Conservation (phyloP, 2,797 vertebrate genomes). For the Acanthurus lineatus region DNA sequence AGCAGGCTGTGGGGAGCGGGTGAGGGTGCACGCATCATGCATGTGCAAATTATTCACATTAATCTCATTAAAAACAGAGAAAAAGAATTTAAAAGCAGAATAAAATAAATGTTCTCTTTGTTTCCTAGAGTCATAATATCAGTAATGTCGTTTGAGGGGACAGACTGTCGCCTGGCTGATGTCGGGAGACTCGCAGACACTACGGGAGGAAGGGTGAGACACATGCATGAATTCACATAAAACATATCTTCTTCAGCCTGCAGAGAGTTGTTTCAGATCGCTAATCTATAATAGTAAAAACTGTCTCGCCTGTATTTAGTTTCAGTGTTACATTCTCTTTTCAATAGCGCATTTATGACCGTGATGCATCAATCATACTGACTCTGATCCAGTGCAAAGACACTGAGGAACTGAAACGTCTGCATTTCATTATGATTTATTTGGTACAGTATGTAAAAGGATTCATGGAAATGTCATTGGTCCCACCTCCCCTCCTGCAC, state of each 20-base stretch:
- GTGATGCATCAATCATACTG: too few relatives aligned
- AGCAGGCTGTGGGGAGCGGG: conserved; percentile 79
- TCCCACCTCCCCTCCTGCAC: conserved; percentile 5
- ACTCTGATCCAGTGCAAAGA: too few relatives aligned
- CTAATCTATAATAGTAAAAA: not conserved
- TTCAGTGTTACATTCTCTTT: not conserved
- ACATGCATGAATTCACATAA: not conserved
- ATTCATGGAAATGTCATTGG: not conserved
- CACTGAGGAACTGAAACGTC: too few relatives aligned
- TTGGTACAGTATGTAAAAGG: too few relatives aligned
- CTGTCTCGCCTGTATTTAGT: not conserved
- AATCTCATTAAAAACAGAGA: too few relatives aligned
- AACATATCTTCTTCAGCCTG: too few relatives aligned
- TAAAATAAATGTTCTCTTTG: not conserved
- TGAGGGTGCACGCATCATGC: conserved; percentile 55
- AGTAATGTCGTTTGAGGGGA: conserved; percentile 87
- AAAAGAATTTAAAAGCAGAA: too few relatives aligned
- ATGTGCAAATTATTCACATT: not conserved
- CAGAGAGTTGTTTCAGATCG: not conserved
- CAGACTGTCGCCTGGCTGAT: conserved; percentile 84
- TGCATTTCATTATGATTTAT: too few relatives aligned
- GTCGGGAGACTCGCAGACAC: conserved; percentile 85
- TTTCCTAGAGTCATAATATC: conserved; percentile 85
- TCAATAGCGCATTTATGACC: too few relatives aligned
- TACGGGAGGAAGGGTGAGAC: conserved; percentile 86